Conservation (phyloP, 2,888 invertebrate genomes). For the Lithophane socia region DNA sequence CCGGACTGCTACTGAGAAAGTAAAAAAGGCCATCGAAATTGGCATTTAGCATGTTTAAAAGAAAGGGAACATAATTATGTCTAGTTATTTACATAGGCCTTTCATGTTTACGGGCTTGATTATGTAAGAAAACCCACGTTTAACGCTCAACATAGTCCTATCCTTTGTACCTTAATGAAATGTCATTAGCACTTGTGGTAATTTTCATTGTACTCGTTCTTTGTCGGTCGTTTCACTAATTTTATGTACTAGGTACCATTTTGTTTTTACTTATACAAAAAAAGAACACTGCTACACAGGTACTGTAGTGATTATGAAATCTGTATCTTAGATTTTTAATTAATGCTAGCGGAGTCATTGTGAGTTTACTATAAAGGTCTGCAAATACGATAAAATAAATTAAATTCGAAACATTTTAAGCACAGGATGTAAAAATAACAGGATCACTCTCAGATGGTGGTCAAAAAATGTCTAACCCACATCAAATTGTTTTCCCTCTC, state of each 20-base stretch:
- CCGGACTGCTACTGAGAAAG: not conserved
- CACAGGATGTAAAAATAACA: not conserved
- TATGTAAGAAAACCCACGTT: constrained; percentile 37
- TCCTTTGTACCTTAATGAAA: constrained; percentile 48
- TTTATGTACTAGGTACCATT: constrained; percentile 1
- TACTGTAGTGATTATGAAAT: constrained; percentile 1
- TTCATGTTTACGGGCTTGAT: constrained; percentile 14
- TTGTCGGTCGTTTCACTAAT: constrained; percentile 9
- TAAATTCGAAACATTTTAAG: not conserved
- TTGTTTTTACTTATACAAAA: constrained; percentile 9
- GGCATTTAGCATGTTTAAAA: constrained; percentile 6
- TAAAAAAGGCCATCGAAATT: not conserved
- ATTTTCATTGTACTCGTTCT: constrained; percentile 36
- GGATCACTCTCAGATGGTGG: not conserved
- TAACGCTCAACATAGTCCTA: constrained; percentile 11
- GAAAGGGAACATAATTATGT: not conserved
- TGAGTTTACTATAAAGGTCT: not conserved
- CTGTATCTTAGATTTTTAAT: not conserved
- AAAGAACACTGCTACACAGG: not conserved
- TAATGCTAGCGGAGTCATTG: constrained; percentile 1
- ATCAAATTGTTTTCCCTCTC: constrained; percentile 1
- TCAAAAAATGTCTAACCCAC: constrained; percentile 10
- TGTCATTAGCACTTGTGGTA: constrained; percentile 47
- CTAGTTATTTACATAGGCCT: constrained; percentile 11
- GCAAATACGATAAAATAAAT: not conserved